Evolutionary conservation across 2,888 invertebrate genomes (phyloP).

Genomic region (Furcula furcula): DNA sequence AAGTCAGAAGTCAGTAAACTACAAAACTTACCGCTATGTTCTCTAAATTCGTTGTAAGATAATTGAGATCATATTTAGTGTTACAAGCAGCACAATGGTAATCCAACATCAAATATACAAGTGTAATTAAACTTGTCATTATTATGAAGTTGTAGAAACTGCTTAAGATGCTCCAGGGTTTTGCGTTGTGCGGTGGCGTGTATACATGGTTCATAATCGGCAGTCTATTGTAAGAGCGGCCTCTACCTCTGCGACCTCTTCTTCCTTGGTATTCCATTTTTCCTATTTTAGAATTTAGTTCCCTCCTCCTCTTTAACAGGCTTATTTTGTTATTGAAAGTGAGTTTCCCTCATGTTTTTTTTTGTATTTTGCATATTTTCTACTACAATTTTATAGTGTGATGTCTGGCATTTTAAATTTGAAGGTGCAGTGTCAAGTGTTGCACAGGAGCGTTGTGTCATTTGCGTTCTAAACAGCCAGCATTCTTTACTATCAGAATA

Average conservation of each 20-base stretch:
- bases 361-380: not conserved
- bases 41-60: slow-evolving; percentile 49
- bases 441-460: too few relatives aligned
- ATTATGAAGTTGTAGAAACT: slow-evolving; percentile 47
- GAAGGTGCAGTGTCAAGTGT: too few relatives aligned
- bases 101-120: slow-evolving; percentile 57
- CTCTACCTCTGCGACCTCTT: slow-evolving; percentile 45
- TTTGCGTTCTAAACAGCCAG: too few relatives aligned
- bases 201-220: slow-evolving; percentile 5
- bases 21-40: slow-evolving; percentile 50
- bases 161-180: slow-evolving; percentile 33
- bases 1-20: too few relatives aligned
- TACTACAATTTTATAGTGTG: not conserved
- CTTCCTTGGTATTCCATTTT: slow-evolving; percentile 51
- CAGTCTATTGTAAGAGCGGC: slow-evolving; percentile 22
- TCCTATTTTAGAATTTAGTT: slow-evolving; percentile 2
- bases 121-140: slow-evolving; percentile 43
- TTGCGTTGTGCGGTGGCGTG: slow-evolving; percentile 14
- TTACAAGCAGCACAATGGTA: slow-evolving; percentile 51
- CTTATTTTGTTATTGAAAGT: not conserved
- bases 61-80: slow-evolving; percentile 40
- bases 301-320: not conserved
- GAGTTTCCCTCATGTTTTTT: not conserved
- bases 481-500: too few relatives aligned
- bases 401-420: not conserved